These are phyloP conservation scores for Pseudomugil gertrudae DNA, from an alignment of 2,797 vertebrate genomes.

Conservation along the genomic window DNA sequence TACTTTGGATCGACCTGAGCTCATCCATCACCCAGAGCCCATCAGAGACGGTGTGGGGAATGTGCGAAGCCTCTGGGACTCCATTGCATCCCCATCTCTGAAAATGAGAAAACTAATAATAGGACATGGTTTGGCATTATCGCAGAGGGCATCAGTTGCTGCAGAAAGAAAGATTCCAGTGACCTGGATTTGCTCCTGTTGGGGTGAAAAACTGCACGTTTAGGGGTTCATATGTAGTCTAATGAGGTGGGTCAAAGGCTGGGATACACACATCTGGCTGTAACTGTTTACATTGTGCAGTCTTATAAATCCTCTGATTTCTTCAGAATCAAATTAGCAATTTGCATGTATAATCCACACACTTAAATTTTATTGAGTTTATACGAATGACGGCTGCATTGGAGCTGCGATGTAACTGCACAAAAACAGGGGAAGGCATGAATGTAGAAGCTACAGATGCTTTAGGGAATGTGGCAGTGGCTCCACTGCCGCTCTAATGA, in stretches of 20 bases:
- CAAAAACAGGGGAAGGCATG: neutral
- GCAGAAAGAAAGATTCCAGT: neutral
- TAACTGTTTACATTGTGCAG: neutral
- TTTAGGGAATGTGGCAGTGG: constrained; percentile 25
- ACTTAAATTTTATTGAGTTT: constrained; percentile 6
- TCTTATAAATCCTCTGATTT: neutral
- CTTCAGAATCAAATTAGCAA: neutral
- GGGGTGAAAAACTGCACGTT: constrained; percentile 6
- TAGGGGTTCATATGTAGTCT: constrained; percentile 15
- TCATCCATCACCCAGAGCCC: constrained; percentile 63
- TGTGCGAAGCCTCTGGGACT: constrained; percentile 30
- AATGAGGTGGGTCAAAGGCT: constrained; percentile 25
- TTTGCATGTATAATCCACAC: neutral
- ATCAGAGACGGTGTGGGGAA: constrained; percentile 34
- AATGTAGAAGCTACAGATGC: constrained; percentile 25
- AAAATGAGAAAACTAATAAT: constrained; percentile 63
- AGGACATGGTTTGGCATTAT: constrained; percentile 31
- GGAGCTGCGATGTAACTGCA: constrained; percentile 1
- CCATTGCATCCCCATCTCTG: constrained; percentile 34
- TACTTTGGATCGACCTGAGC: constrained; percentile 33
- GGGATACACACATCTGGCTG: neutral
- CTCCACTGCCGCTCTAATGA: constrained; percentile 59
- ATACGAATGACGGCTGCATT: neutral
- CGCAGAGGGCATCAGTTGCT: constrained; percentile 26
- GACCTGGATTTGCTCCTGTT: constrained; percentile 5